Conservation (phyloP, 2,888 invertebrate genomes). For the Zaprionus obscuricornis region DNA sequence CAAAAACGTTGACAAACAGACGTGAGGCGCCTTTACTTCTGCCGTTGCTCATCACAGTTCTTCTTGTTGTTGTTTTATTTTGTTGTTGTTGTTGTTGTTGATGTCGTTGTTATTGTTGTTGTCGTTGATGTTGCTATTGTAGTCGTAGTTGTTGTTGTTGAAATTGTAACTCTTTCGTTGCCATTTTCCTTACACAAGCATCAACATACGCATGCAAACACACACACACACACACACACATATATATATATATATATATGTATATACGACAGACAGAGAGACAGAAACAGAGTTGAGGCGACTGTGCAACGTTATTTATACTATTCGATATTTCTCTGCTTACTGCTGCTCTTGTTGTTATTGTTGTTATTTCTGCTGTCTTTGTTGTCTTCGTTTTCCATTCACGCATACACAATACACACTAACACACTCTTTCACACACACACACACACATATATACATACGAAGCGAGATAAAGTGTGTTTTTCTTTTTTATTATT, state of each 20-base stretch:
- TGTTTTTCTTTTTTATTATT: slow-evolving; percentile 61
- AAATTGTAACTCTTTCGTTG: slow-evolving; percentile 47
- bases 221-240: slow-evolving; percentile 4
- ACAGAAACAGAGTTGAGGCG: slow-evolving; percentile 2
- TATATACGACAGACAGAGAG: too few relatives aligned
- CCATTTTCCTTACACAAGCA: slow-evolving; percentile 7
- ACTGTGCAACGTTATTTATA: slow-evolving; percentile 63
- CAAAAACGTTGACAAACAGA: slow-evolving; percentile 74
- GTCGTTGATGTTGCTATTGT: slow-evolving; percentile 29
- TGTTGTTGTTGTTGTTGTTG: slow-evolving; percentile 20
- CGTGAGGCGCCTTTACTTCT: slow-evolving; percentile 62
- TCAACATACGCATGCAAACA: background rate
- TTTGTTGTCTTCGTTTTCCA: slow-evolving; percentile 8
- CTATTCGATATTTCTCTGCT: slow-evolving; percentile 58
- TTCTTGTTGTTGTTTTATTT: slow-evolving; percentile 4
- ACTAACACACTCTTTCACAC: background rate
- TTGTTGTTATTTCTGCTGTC: slow-evolving; percentile 6
- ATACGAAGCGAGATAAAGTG: background rate
- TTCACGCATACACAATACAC: slow-evolving; percentile 1
- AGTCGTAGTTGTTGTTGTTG: slow-evolving; percentile 24
- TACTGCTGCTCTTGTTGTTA: slow-evolving; percentile 40
- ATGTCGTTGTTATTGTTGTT: slow-evolving; percentile 27
- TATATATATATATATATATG: too few relatives aligned
- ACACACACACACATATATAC: background rate
- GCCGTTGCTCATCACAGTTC: slow-evolving; percentile 47